A percentile compares a stretch with the other conserved stretches of the same genome.
Evolutionary conservation across 2,888 invertebrate genomes (phyloP).

Genomic region (Hirtodrosophila cameraria): DNA sequence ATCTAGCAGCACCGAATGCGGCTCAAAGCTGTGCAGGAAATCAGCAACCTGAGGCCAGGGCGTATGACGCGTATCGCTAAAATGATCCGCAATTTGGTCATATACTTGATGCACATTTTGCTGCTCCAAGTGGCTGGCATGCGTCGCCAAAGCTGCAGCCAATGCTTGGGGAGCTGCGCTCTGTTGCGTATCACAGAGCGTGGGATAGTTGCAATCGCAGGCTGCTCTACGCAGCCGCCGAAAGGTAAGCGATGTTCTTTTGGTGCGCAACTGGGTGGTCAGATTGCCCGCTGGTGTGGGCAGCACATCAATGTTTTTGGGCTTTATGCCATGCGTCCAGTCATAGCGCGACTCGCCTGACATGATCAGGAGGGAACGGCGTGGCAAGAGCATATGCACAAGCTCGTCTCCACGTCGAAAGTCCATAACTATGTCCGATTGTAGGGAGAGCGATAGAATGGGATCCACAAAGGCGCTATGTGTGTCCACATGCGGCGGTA

Average conservation of each 20-base stretch:
- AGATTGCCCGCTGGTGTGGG: conserved; percentile 85
- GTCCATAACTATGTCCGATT: conserved; percentile 93
- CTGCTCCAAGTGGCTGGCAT: conserved; percentile 88
- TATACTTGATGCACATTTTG: conserved; percentile 94
- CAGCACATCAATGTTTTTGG: conserved; percentile 91
- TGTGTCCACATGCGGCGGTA: conserved; percentile 97
- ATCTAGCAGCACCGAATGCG: conserved; percentile 92
- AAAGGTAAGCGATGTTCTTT: conserved; percentile 94
- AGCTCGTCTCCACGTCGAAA: conserved; percentile 89
- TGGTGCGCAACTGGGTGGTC: conserved; percentile 85
- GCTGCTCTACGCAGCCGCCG: conserved; percentile 86
- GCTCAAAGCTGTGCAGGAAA: conserved; percentile 89
- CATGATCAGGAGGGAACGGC: conserved; percentile 91
- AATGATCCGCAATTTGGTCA: conserved; percentile 96
- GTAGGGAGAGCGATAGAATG: conserved; percentile 93
- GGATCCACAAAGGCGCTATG: conserved; percentile 96
- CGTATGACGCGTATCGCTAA: conserved; percentile 96
- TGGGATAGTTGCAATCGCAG: conserved; percentile 88
- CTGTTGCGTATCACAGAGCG: conserved; percentile 88
- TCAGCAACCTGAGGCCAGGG: conserved; percentile 96
- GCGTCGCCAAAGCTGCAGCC: conserved; percentile 75
- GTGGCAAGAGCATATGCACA: conserved; percentile 88
- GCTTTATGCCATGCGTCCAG: conserved; percentile 95
- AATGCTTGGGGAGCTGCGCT: conserved; percentile 36
- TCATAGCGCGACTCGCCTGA: conserved; percentile 91